phyloP scores from a whole-genome alignment of 2,113 vertebrate genomes.

The Crocuta crocuta region DNA sequence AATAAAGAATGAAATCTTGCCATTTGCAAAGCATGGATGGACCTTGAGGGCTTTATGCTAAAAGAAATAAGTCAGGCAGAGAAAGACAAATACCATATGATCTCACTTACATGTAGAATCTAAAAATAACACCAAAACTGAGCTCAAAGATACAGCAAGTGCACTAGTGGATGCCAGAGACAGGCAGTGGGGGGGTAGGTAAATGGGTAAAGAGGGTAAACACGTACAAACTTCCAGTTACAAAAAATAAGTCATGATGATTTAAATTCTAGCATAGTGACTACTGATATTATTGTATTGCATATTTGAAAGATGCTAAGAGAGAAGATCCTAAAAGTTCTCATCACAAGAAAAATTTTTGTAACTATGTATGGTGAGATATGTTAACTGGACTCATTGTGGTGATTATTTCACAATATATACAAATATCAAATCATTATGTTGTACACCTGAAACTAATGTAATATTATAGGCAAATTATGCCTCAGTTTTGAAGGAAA shows the following conservation, averaged over 20 bases:
- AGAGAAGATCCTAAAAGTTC: not conserved
- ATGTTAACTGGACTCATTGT: not conserved
- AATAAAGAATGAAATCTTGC: not conserved
- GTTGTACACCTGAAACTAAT: not conserved
- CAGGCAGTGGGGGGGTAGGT: not conserved
- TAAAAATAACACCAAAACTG: not conserved
- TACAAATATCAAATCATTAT: not conserved
- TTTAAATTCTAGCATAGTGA: not conserved
- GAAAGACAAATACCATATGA: not conserved
- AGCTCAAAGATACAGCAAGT: not conserved
- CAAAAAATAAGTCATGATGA: not conserved
- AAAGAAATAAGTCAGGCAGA: not conserved
- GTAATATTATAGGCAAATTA: not conserved
- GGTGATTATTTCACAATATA: not conserved
- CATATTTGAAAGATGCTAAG: not conserved
- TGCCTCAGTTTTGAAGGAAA: not conserved
- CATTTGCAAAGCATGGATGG: not conserved
- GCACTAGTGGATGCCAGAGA: not conserved
- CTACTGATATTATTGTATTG: not conserved
- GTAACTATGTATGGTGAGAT: not conserved
- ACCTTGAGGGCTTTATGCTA: not conserved
- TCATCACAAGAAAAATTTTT: not conserved
- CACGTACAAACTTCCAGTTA: not conserved
- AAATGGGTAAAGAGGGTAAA: not conserved
- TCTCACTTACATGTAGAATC: not conserved